Conservation (phyloP, 1,140 invertebrate genomes). For the Dreissena polymorpha region DNA sequence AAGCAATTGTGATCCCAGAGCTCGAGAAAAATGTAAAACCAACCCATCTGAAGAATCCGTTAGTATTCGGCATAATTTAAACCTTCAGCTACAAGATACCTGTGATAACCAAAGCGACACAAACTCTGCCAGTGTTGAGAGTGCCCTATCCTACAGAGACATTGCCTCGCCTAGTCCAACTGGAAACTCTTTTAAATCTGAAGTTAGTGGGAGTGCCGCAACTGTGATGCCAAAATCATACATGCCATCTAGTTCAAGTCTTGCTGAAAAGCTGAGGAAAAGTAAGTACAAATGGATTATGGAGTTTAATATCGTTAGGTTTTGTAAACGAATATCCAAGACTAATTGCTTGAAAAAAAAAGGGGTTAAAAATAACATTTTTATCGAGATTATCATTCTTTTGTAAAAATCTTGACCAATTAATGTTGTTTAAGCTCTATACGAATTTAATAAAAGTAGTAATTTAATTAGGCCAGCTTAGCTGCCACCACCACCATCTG, state of each 20-base stretch:
- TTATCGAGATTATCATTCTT: no score
- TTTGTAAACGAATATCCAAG: no score
- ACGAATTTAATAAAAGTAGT: no score
- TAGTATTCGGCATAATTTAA: background rate
- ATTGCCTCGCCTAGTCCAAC: slow-evolving; percentile 29
- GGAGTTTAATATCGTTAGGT: no score
- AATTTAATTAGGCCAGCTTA: no score
- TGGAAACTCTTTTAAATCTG: background rate
- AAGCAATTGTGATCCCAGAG: slow-evolving; percentile 27
- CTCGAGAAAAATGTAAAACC: slow-evolving; percentile 38
- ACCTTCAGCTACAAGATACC: slow-evolving; percentile 27
- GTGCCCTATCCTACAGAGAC: slow-evolving; percentile 47
- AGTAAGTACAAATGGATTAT: slow-evolving; percentile 49
- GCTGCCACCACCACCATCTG: no score
- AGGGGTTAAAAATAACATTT: no score
- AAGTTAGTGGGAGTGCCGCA: background rate
- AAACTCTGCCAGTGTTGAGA: background rate
- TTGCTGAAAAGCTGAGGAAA: slow-evolving; percentile 63
- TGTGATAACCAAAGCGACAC: slow-evolving; percentile 29
- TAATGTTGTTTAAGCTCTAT: no score
- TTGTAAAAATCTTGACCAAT: no score
- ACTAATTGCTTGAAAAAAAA: no score
- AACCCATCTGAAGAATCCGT: background rate
- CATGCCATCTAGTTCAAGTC: background rate
- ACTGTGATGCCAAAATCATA: slow-evolving; percentile 12